Conservation (phyloP, 2,113 vertebrate species). For the Trematocara macrostoma region DNA sequence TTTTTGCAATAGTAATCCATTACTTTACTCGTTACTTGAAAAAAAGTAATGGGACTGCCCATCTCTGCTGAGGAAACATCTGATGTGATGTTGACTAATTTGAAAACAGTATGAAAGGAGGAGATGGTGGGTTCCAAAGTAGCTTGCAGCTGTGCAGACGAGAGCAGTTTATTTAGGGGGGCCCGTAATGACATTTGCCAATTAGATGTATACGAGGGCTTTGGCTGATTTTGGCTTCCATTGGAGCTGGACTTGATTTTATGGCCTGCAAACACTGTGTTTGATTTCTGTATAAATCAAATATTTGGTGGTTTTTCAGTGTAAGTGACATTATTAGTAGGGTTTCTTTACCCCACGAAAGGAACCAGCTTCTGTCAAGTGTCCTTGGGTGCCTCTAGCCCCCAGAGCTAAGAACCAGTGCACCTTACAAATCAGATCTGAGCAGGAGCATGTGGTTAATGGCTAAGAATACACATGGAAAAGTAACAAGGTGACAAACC, state of each 20-base stretch:
- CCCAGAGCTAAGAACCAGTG: neutral
- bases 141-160: neutral
- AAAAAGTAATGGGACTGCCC: neutral
- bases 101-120: neutral
- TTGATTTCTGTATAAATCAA: neutral
- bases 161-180: neutral
- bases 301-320: neutral
- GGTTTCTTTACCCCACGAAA: neutral
- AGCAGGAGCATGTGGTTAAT: neutral
- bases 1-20: neutral
- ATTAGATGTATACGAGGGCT: neutral
- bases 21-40: neutral
- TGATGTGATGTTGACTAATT: neutral
- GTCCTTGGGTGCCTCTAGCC: neutral
- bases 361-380: neutral
- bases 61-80: neutral
- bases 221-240: neutral
- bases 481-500: neutral
- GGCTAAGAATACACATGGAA: neutral
- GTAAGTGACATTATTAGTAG: neutral
- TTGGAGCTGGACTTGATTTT: neutral
- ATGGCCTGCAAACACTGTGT: neutral
- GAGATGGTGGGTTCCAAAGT: neutral
- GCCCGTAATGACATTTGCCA: neutral
- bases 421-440: neutral